Conservation (phyloP, 2,797 vertebrate genomes). For the Acrossocheilus fasciatus region DNA sequence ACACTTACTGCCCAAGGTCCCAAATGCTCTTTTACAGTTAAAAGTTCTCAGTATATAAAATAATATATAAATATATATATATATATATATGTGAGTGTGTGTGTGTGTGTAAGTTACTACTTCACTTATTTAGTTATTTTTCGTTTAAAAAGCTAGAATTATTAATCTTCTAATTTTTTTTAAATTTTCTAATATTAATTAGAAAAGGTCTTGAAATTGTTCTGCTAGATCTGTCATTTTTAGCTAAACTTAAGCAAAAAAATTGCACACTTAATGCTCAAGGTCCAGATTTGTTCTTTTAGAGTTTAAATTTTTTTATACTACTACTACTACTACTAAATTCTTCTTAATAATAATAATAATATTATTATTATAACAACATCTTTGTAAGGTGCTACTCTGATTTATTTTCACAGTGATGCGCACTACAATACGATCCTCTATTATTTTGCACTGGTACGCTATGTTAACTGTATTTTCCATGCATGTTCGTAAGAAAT, state of each 20-base stretch:
- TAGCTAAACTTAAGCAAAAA: background rate
- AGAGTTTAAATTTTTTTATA: too few relatives aligned
- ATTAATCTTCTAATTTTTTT: background rate
- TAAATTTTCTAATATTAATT: background rate
- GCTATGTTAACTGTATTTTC: background rate
- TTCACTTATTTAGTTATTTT: background rate
- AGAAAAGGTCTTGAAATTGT: background rate
- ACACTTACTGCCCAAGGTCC: background rate
- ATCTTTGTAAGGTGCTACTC: background rate
- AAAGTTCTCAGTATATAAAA: background rate
- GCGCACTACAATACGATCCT: background rate
- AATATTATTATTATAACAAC: background rate
- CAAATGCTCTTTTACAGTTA: background rate
- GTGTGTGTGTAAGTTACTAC: background rate
- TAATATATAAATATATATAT: too few relatives aligned
- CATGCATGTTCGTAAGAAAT: conserved; percentile 32
- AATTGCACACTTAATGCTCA: background rate
- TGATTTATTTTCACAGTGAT: background rate
- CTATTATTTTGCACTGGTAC: background rate
- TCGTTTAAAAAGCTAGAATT: background rate
- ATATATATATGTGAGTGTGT: too few relatives aligned
- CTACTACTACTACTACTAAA: too few relatives aligned
- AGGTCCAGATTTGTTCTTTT: too few relatives aligned
- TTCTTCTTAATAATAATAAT: background rate
- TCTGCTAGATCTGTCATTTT: background rate